A percentile compares a stretch with the other conserved stretches of the same genome.
Evolutionary conservation across 64 coral and sea anemone genomes (phyloP).

Genomic region (Porites australiensis): DNA sequence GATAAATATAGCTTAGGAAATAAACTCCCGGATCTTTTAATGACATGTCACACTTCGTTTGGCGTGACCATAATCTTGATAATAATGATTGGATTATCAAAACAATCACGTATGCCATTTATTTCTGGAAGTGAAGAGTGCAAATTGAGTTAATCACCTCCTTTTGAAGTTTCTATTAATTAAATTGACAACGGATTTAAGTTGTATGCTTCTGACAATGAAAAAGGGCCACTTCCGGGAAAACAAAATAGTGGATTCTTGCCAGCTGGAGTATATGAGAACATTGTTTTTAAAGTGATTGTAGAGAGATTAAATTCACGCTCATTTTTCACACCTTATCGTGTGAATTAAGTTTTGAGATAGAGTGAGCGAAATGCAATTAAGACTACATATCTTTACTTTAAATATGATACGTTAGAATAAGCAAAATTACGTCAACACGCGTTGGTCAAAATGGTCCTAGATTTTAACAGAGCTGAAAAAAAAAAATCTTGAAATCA

Average conservation of each 20-base stretch:
- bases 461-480: not conserved
- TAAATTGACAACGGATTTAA: not conserved
- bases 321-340: not conserved
- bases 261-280: not conserved
- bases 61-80: not conserved
- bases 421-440: not conserved
- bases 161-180: not conserved
- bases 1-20: slow-evolving; percentile 35
- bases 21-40: not conserved
- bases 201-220: not conserved
- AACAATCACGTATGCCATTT: not conserved
- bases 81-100: not conserved
- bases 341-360: not conserved
- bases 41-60: not conserved
- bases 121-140: not conserved
- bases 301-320: not conserved
- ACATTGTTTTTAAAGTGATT: not conserved
- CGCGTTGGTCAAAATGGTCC: not conserved
- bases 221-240: not conserved
- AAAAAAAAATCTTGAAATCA: not conserved
- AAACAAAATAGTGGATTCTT: not conserved
- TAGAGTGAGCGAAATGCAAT: not conserved
- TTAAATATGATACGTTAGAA: not conserved
- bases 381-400: too few relatives aligned
- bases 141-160: too few relatives aligned